A percentile compares a stretch with the other conserved stretches of the same genome.
phyloP scores from a whole-genome alignment of 2,888 invertebrate genomes.

The Scaptomyza flava region DNA sequence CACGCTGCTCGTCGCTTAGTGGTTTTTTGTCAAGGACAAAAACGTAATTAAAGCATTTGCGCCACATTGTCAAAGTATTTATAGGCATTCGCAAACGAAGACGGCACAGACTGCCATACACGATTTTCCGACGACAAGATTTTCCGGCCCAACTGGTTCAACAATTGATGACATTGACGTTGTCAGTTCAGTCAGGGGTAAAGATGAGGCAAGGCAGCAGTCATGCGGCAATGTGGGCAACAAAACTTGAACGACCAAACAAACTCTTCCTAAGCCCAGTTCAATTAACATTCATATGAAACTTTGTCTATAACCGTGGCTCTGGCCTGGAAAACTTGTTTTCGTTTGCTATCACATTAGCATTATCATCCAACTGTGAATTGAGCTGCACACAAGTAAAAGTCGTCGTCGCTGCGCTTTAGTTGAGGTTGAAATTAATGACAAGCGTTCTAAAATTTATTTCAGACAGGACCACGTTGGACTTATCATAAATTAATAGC shows the following conservation, averaged over 20 bases:
- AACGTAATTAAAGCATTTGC: slow-evolving; percentile 81
- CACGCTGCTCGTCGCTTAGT: slow-evolving; percentile 38
- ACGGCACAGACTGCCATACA: slow-evolving; percentile 44
- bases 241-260: slow-evolving; percentile 1
- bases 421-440: slow-evolving; percentile 58
- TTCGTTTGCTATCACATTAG: slow-evolving; percentile 40
- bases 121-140: slow-evolving; percentile 77
- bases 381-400: slow-evolving; percentile 67
- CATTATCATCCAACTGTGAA: slow-evolving; percentile 13
- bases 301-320: slow-evolving; percentile 27
- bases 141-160: slow-evolving; percentile 74
- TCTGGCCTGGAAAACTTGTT: slow-evolving; percentile 52
- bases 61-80: slow-evolving; percentile 79
- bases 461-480: too few species aligned
- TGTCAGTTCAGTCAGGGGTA: slow-evolving; percentile 22
- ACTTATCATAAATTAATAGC: too few species aligned
- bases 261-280: slow-evolving; percentile 65
- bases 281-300: slow-evolving; percentile 72
- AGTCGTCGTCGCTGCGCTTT: too few species aligned
- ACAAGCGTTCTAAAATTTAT: too few species aligned
- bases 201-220: slow-evolving; percentile 26
- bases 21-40: slow-evolving; percentile 83
- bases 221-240: slow-evolving; percentile 43
- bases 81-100: slow-evolving; percentile 65
- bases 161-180: slow-evolving; percentile 44